Base-by-base conservation (phyloP, 2,888 invertebrate genomes). In the Callyntrura sp. region DNA sequence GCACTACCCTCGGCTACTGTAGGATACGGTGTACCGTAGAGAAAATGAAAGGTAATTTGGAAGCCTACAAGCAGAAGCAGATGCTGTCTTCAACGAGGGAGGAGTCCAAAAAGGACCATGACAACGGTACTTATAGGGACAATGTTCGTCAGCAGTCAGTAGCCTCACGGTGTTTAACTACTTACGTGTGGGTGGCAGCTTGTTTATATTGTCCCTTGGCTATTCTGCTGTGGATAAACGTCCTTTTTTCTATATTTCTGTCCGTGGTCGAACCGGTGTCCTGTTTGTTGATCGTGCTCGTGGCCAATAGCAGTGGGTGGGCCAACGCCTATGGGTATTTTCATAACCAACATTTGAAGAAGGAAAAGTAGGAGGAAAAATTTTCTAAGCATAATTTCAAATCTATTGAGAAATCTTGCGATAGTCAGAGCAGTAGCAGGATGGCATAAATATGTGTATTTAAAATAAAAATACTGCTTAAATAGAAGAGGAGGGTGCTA, bases 281-380 rank as follows among this genome's bases (percentile, higher is more conserved):
- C 1, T 48, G 48, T 8, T 9, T 84, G 6, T 12, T 90, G 0
- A 25, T 90, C 9, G 90, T 85, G 0, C 23, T 86, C 0, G 57
- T 86, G 1, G 82, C 83, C 0, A 90, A 90, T 43, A 82, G 86
- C 45, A 83, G 86, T 20, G 90, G 90, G 17, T 86, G 76, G 82
- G 90, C 78, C 0, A 90, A 90, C n/a, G 84, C 84, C 3, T 62
- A 78, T 0, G 87, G 84, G 0, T 84, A 87, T 70, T 90, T 83
- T 23, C 35, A 84, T 45, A 90, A 90, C 57, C 55, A 83, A 9
- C 35, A 68, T 17, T 12, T 84, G 0, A 87, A 90, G 65, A 68
- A 43, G 68, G 4, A 23, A 23, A 62, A 20, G 23, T 20, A 62
- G 2, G 35, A 35, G 35, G 35, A 35, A 35, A 35, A 35, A 35